A percentile compares a stretch with the other conserved stretches of the same genome.
Conservation (phyloP, 2,888 invertebrate genomes). For the Axea sp. region DNA sequence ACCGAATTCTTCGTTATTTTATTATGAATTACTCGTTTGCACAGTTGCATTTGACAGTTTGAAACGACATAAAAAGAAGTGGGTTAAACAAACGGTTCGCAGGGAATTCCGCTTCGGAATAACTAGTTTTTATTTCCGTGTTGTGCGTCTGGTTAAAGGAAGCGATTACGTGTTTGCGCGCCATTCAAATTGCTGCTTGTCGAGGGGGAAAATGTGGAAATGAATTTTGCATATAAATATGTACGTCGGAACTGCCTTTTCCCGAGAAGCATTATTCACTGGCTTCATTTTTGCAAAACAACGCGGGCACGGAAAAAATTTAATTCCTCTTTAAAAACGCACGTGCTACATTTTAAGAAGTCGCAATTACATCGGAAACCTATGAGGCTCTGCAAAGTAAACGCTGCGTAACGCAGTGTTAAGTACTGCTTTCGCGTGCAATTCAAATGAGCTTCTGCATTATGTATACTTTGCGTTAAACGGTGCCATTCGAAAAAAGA, state of each 20-base stretch:
- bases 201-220: neutral
- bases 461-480: neutral
- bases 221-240: neutral
- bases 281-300: too few relatives aligned
- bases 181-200: neutral
- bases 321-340: neutral
- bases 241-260: neutral
- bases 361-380: neutral
- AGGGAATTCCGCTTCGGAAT: neutral
- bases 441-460: constrained; percentile 5
- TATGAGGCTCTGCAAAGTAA: neutral
- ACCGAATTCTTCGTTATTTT: too few relatives aligned
- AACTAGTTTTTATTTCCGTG: neutral
- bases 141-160: neutral
- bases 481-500: neutral
- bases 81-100: constrained; percentile 1
- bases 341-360: neutral
- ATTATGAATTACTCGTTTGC: too few relatives aligned
- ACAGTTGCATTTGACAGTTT: neutral
- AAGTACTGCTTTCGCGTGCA: neutral
- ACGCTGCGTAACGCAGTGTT: neutral
- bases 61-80: neutral
- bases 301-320: too few relatives aligned
- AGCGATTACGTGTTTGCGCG: constrained; percentile 5
- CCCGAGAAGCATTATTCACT: neutral